Percentiles rank a stretch among this genome's conserved stretches.
Conservation (phyloP, 2,888 invertebrate species). For the Aleiodes testaceus region DNA sequence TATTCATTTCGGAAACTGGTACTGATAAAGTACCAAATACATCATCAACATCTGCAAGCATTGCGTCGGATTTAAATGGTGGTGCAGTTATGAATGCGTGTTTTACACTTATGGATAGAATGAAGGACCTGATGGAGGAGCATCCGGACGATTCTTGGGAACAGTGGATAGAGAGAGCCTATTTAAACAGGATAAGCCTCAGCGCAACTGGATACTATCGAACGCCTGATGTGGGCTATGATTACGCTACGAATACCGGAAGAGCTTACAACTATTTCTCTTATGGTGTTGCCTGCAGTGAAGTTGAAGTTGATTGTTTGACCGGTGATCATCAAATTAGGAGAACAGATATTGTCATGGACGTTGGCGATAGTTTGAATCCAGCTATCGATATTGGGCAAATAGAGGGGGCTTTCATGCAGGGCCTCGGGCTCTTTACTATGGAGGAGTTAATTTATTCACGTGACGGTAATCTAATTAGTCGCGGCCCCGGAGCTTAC, state of each 20-base stretch:
- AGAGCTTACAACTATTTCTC: constrained; percentile 88
- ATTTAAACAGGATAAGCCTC: constrained; percentile 83
- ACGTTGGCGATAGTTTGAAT: constrained; percentile 94
- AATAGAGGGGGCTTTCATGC: constrained; percentile 95
- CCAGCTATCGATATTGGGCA: constrained; percentile 98
- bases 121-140: constrained; percentile 83
- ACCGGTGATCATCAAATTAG: constrained; percentile 94
- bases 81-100: constrained; percentile 93
- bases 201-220: constrained; percentile 89
- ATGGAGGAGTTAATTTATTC: constrained; percentile 93
- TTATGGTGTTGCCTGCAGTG: constrained; percentile 88
- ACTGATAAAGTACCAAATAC: constrained; percentile 95
- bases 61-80: constrained; percentile 92
- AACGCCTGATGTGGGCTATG: constrained; percentile 83
- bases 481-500: constrained; percentile 93
- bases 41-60: constrained; percentile 91
- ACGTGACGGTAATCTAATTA: constrained; percentile 85
- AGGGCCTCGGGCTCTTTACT: constrained; percentile 94
- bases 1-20: constrained; percentile 87
- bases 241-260: constrained; percentile 82
- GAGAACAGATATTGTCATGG: constrained; percentile 96
- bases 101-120: constrained; percentile 80
- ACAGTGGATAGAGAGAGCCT: constrained; percentile 86
- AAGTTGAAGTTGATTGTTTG: constrained; percentile 94
- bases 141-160: constrained; percentile 89